Evolutionary conservation across 2,113 vertebrate species (phyloP).

Genomic region (Oreochromis niloticus): DNA sequence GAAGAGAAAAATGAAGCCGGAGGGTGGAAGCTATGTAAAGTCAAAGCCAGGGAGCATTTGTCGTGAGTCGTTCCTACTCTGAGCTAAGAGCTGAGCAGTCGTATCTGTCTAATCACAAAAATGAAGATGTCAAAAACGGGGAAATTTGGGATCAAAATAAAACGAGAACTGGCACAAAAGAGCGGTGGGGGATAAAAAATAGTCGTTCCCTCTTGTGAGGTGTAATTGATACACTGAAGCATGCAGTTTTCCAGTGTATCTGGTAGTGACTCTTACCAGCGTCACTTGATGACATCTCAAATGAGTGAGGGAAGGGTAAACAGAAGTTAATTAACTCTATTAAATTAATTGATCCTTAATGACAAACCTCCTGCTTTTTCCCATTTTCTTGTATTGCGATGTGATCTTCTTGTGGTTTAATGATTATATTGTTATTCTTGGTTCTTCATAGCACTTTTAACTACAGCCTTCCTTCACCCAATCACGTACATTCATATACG

Average conservation of each 20-base stretch:
- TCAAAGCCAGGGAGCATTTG: neutral
- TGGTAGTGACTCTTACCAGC: neutral
- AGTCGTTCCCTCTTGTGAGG: neutral
- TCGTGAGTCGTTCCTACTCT: neutral
- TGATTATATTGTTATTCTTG: neutral
- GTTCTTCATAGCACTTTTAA: neutral
- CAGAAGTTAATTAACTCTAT: neutral
- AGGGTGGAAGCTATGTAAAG: slow-evolving; percentile 31
- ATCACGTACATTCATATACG: neutral
- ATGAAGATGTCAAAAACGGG: neutral
- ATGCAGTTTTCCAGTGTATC: neutral
- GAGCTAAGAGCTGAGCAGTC: neutral
- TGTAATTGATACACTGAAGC: neutral
- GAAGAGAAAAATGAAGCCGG: neutral
- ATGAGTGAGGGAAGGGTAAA: neutral
- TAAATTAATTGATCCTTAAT: neutral
- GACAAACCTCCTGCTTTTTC: neutral
- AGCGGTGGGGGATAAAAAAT: neutral
- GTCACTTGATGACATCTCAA: neutral
- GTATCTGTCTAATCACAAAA: neutral
- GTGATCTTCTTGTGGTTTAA: neutral
- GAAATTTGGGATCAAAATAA: neutral
- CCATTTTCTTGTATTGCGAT: neutral
- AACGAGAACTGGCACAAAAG: neutral
- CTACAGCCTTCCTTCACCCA: neutral